Evolutionary conservation across 2,888 invertebrate genomes (phyloP), one percentile per base, ranked within the genome.

Genomic region (Dasypolia templi): DNA sequence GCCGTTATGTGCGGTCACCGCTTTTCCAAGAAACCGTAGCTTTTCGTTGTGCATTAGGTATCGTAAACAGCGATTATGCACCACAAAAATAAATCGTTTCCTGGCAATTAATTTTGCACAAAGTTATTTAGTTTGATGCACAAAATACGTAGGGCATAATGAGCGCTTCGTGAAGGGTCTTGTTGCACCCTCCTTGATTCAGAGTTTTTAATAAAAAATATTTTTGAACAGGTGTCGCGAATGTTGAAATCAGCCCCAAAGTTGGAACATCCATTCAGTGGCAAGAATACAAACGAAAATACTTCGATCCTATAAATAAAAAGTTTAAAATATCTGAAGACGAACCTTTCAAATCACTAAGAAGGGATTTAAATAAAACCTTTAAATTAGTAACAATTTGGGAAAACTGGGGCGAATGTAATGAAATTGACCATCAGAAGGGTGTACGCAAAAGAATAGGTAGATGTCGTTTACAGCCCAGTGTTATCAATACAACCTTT

Each of bases 391-490:
- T 94, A 35, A 96, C 96, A 5, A 93, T 95, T 84, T 97, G 97
- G 97, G 94, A 93, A 70, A 86, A 92, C 4, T 97, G 97, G 97
- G 90, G 96, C 6, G 87, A 92, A n/a, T 97, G 97, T 86, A 94
- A 96, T 83, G 90, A 94, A 32, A 96, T 96, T 81, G 91, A 93
- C 17, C 85, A 92, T 63, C 90, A 93, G 14, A 90, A 90, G 79
- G 91, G 91, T 39, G 87, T 92, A 61, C 96, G 96, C 53, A 92
- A 61, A 94, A 95, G 80, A 65, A 29, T 89, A 69, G 97, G 96
- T 22, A 93, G 91, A 59, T 97, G 97, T 87, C 92, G 96, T 80
- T 86, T 97, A 55, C 96, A 95, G 86, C 59, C 79, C 14, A 75
- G 63, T 74, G 55, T n/a, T 51, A 32, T 26, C 4, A 69, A 62